Base-by-base conservation (phyloP, 2,113 vertebrate species). In the Nyctibius bracteatus region DNA sequence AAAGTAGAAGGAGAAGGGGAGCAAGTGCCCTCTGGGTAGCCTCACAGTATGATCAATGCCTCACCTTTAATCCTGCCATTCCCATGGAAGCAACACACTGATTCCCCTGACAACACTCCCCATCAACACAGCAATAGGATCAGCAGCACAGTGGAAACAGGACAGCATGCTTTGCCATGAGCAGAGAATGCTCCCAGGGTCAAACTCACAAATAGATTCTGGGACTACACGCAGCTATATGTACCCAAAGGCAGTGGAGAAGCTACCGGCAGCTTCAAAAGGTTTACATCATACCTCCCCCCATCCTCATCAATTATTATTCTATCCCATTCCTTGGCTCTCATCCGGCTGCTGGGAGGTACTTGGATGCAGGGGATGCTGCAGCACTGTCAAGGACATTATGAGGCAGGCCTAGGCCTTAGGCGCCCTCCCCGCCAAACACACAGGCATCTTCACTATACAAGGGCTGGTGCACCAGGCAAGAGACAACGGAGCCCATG, bases 301-400 rank as follows among this genome's bases (percentile, higher is more conserved):
- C 55, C 25, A 70, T 30, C 37, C 51, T 94, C 80, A 82, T 87
- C 88, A 94, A 91, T 96, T 97, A 97, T 94, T 97, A 97, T 97
- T 96, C 96, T 46, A 35, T 72, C 70, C 94, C 82, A 86, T 83
- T 90, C 79, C 30, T 92, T 95, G 92, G 91, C 96, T 95, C 81
- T 89, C 83, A 87, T 95, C 80, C 73, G 54, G 71, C 93, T 78
- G 94, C 91, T 94, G 70, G 87, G 83, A 97, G 70, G 86, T 95
- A 79, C 91, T 90, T 95, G 89, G 84, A 96, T 94, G 94, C 93
- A 95, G 87, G 81, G 57, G 49, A 96, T 90, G 89, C 91, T 97
- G 95, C 94, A 88, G 96, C 88, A 94, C 63, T 63, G 94, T 94
- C 94, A 97, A 96, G 96, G 95, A 92, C 96, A 96, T 90, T 92